These are phyloP conservation scores for Glareola pratincola DNA, from an alignment of 2,113 vertebrate genomes.

Conservation along the genomic window DNA sequence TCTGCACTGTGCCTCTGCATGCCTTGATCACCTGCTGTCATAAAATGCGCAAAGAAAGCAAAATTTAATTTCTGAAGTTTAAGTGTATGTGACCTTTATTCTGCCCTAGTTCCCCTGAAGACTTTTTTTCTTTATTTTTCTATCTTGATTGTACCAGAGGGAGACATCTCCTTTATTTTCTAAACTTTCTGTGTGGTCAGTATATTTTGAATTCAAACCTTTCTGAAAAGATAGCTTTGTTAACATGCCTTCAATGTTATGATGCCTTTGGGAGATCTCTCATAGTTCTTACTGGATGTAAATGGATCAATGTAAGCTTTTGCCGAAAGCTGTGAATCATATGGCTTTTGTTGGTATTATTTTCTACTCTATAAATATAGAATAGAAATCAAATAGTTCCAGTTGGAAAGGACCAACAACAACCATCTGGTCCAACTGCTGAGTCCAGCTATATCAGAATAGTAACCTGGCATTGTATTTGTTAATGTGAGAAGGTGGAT, in stretches of 20 bases:
- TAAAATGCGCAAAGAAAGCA: neutral
- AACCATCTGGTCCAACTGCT: neutral
- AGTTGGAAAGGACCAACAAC: neutral
- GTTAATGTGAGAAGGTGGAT: neutral
- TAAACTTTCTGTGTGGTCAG: slow-evolving; percentile 12
- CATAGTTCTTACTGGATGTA: neutral
- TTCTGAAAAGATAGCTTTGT: slow-evolving; percentile 40
- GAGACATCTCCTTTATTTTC: slow-evolving; percentile 13
- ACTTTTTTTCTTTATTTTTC: neutral
- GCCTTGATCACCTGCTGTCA: neutral
- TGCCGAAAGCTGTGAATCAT: neutral
- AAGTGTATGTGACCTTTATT: neutral
- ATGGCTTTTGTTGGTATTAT: neutral
- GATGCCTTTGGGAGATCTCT: neutral
- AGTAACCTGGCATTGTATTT: neutral
- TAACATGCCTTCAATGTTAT: neutral
- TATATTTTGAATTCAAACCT: neutral
- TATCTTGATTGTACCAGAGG: neutral
- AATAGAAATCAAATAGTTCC: neutral
- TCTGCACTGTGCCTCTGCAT: neutral
- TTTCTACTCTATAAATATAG: neutral
- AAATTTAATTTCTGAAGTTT: neutral
- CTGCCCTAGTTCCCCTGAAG: neutral
- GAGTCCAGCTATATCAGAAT: neutral
- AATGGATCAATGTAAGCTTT: neutral